Base-by-base conservation (phyloP, 2,113 vertebrate species). In the Rhinogobius similis region DNA sequence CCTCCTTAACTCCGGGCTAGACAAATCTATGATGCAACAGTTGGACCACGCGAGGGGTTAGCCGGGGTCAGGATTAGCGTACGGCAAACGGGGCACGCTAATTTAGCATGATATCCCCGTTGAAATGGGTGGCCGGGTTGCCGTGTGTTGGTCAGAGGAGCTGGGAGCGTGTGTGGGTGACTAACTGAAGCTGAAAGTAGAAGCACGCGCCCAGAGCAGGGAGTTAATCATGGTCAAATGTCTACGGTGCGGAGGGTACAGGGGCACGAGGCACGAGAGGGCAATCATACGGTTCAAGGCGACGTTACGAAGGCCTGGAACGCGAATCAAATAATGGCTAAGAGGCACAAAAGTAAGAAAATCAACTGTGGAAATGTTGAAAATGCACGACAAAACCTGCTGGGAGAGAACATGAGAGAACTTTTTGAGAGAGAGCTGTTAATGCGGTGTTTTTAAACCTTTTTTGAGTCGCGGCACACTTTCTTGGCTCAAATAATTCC, bases 71-170 rank as follows among this genome's bases (percentile, higher is more conserved):
- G 52, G 23, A 81, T 81, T 73, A 77, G 58, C 71, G 64, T 43
- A 64, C 55, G 59, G 29, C 50, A 36, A 44, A 56, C 5, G 77
- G 55, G 32, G 68, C 77, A 82, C 64, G 71, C 56, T 81, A 83
- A 85, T 81, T 77, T 75, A 53, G 52, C 68, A 70, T 73, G 69
- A 80, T 84, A 70, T 62, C 62, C 52, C 23, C 56, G 73, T 67
- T 73, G 39, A 71, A 87, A 71, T 71, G 69, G 77, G 73, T 72
- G 74, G 50, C 68, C 46, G 72, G 67, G 68, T 72, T 46, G 58
- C 24, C 12, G 11, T 36, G 16, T 36, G 32, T 82, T 79, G 75
- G 79, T 84, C 77, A 78, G 55, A 67, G 71, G 71, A 77, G 78
- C 81, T 83, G 58, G 61, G 66, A 73, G 78, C 73, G 36, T 52